Evolutionary conservation across 2,797 vertebrate species (phyloP), one percentile per base, ranked within the genome.

Genomic region (Ispidina lecontei): DNA sequence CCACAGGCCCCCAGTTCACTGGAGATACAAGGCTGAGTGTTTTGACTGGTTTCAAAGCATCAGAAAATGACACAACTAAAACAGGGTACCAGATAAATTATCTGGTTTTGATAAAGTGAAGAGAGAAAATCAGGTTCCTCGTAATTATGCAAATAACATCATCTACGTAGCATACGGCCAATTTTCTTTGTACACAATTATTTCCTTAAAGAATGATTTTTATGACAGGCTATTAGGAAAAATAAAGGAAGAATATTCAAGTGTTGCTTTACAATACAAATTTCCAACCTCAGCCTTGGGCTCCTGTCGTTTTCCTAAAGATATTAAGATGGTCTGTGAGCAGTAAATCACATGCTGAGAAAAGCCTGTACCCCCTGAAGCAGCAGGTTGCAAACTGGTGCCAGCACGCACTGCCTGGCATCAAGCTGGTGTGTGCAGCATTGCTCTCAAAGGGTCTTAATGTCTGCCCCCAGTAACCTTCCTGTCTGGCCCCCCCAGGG

Each of bases 101-200:
- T 58, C 39, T 75, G 47, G 29, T 64, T 80, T 68, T 68, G 39
- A 55, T 43, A 86, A 62, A 86, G 52, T 15, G 10, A 39, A 31
- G 60, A 60, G 69, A 51, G 1, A 92, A 93, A 92, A 76, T 85
- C 81, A 84, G 76, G 35, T 88, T 67, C 76, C 67, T 78, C 1
- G 3, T 88, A 90, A 64, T 94, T 83, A 96, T 91, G 95, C 87
- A 96, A 94, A 89, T 87, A 70, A 13, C 37, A 60, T 52, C 91
- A 88, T 77, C n/a, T 21, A 56, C 12, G 2, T 70, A 60, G 87
- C 87, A 49, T 13, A 54, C 22, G 28, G 83, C 68, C 85, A 84
- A 64, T 71, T 82, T 51, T 77, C 91, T 95, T 82, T 7, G 12
- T 89, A 56, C 17, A 10, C 41, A 77, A 88, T 93, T 93, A 89